Percentiles rank a stretch among this genome's conserved stretches.
These are phyloP conservation scores for Oryzias melastigma DNA, from an alignment of 2,113 vertebrate genomes.

Conservation along the genomic window DNA sequence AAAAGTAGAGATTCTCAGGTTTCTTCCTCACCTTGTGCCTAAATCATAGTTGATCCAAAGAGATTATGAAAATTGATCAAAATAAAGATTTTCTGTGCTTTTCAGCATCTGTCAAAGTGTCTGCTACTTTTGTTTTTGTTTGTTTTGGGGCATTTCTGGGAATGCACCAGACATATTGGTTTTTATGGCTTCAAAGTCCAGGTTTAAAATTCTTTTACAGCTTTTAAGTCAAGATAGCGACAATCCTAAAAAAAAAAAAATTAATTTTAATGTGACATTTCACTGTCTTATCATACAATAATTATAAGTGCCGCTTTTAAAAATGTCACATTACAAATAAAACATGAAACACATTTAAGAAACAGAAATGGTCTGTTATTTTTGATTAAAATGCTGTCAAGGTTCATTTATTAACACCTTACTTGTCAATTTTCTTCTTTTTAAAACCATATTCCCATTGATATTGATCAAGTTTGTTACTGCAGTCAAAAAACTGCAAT, in stretches of 20 bases:
- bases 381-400: background rate
- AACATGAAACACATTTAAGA: background rate
- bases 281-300: too few species aligned
- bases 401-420: background rate
- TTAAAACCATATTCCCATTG: background rate
- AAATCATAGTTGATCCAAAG: constrained; percentile 17
- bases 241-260: too few species aligned
- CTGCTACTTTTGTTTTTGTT: background rate
- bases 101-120: background rate
- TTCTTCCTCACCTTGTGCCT: constrained; percentile 37
- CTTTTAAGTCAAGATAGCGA: too few species aligned
- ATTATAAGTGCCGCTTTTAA: background rate
- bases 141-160: background rate
- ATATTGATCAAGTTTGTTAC: background rate
- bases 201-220: too few species aligned
- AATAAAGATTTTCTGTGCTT: background rate
- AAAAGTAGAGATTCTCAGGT: constrained; percentile 51
- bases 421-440: background rate
- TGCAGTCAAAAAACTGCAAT: background rate
- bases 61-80: constrained; percentile 9
- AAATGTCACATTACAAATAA: background rate
- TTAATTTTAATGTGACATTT: background rate
- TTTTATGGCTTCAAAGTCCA: constrained; percentile 8
- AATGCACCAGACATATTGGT: background rate
- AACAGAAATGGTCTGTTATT: background rate